These are phyloP conservation scores for Drosophila setosimentum DNA, from an alignment of 2,888 invertebrate genomes.

Conservation along the genomic window DNA sequence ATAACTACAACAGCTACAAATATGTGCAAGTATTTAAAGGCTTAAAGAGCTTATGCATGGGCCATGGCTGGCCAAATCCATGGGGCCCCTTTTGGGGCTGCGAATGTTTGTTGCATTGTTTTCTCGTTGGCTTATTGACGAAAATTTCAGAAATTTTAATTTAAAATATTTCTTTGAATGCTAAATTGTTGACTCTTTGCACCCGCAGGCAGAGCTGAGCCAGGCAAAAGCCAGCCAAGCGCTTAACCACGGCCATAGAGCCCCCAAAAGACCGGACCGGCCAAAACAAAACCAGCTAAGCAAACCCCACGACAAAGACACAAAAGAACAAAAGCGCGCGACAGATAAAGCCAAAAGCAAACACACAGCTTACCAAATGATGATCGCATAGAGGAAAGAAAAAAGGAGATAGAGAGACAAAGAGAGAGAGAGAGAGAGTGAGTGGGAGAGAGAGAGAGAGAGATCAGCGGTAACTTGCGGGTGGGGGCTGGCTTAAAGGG, in stretches of 20 bases:
- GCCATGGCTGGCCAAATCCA: constrained; percentile 20
- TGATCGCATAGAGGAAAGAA: constrained; percentile 24
- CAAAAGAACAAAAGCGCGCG: constrained; percentile 77
- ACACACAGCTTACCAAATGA: constrained; percentile 45
- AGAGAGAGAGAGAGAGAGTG: constrained; percentile 3
- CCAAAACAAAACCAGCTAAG: constrained; percentile 70
- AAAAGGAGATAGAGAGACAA: constrained; percentile 1
- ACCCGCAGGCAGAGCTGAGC: constrained; percentile 44
- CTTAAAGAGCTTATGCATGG: constrained; percentile 34
- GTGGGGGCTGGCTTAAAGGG: constrained; percentile 11
- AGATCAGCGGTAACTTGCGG: constrained; percentile 9
- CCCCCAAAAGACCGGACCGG: constrained; percentile 29
- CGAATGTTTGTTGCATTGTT: constrained; percentile 63
- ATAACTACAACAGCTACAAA: constrained; percentile 41
- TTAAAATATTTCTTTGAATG: constrained; percentile 85
- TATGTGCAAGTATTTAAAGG: constrained; percentile 74
- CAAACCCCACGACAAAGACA: constrained; percentile 72
- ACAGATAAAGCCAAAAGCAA: constrained; percentile 75
- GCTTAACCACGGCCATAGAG: constrained; percentile 42
- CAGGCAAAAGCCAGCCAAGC: constrained; percentile 42
- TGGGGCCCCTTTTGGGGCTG: constrained; percentile 11
- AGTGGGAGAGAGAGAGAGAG: neutral
- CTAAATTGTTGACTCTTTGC: constrained; percentile 80
- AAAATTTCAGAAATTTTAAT: constrained; percentile 85
- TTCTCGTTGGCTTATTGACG: constrained; percentile 70